These are phyloP conservation scores for Drosophila quinaria DNA, from an alignment of 2,888 invertebrate species.

Conservation along the genomic window DNA sequence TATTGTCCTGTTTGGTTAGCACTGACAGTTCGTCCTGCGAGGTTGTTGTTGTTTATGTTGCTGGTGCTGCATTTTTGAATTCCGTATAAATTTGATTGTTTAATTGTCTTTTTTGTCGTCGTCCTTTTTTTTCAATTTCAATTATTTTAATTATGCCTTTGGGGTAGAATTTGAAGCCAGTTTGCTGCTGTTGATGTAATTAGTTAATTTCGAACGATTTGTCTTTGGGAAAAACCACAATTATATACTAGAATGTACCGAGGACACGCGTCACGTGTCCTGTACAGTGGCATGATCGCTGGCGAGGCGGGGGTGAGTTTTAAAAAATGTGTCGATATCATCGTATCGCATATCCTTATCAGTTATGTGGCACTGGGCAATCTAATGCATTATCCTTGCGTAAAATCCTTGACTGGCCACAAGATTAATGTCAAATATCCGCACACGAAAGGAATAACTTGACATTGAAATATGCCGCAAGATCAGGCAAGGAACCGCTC, in stretches of 20 bases:
- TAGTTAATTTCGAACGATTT: constrained; percentile 77
- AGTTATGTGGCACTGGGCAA: constrained; percentile 23
- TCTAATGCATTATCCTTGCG: constrained; percentile 63
- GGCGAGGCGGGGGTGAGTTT: constrained; percentile 28
- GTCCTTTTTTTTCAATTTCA: constrained; percentile 54
- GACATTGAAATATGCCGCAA: constrained; percentile 68
- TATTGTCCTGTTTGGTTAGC: constrained; percentile 50
- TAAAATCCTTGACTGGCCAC: constrained; percentile 55
- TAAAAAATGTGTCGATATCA: constrained; percentile 23
- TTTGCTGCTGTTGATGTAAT: constrained; percentile 57
- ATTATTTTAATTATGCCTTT: constrained; percentile 71
- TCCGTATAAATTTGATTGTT: constrained; percentile 74
- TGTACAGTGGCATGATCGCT: not conserved
- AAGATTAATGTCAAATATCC: constrained; percentile 67
- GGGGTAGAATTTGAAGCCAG: constrained; percentile 23
- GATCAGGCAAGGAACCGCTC: constrained; percentile 9
- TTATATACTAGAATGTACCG: constrained; percentile 53
- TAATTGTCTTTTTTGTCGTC: constrained; percentile 63
- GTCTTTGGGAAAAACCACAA: constrained; percentile 61
- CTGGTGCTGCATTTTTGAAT: constrained; percentile 52
- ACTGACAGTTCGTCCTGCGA: constrained; percentile 14
- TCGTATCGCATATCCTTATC: constrained; percentile 48
- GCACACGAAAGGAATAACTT: constrained; percentile 50
- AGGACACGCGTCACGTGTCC: constrained; percentile 66
- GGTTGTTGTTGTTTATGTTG: constrained; percentile 32